Percentiles rank a stretch among this genome's conserved stretches.
Evolutionary conservation across 2,888 invertebrate species (phyloP).

Genomic region (Celastrina argiolus): DNA sequence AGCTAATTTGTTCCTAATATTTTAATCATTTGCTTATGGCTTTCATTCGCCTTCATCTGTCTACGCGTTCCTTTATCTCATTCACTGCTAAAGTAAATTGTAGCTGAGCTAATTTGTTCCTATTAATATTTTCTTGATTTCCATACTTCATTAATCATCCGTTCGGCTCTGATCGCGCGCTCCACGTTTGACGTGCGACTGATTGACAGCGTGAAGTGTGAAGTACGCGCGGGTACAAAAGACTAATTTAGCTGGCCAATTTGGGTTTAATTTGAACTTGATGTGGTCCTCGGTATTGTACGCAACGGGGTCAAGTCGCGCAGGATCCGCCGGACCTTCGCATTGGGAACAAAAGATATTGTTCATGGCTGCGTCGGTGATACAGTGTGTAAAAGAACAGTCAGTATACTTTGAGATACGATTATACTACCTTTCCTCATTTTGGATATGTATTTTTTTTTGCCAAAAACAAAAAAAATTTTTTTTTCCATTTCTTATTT

Average conservation of each 20-base stretch:
- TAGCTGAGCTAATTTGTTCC: not conserved
- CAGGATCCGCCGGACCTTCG: not conserved
- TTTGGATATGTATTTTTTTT: no score
- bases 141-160: not conserved
- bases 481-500: no score
- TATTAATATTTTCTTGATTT: no score
- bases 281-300: constrained; percentile 13
- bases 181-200: not conserved
- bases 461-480: no score
- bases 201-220: constrained; percentile 10
- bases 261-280: constrained; percentile 10
- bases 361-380: not conserved
- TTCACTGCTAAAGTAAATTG: no score
- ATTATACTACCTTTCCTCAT: no score
- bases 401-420: no score
- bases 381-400: no score
- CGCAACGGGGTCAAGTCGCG: not conserved
- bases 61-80: no score
- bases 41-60: no score
- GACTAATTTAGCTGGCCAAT: constrained; percentile 16
- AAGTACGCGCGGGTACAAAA: constrained; percentile 10
- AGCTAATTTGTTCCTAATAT: no score
- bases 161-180: not conserved
- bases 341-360: not conserved
- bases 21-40: no score